phyloP scores from a whole-genome alignment of 2,113 vertebrate species.

The Trichechus manatus region DNA sequence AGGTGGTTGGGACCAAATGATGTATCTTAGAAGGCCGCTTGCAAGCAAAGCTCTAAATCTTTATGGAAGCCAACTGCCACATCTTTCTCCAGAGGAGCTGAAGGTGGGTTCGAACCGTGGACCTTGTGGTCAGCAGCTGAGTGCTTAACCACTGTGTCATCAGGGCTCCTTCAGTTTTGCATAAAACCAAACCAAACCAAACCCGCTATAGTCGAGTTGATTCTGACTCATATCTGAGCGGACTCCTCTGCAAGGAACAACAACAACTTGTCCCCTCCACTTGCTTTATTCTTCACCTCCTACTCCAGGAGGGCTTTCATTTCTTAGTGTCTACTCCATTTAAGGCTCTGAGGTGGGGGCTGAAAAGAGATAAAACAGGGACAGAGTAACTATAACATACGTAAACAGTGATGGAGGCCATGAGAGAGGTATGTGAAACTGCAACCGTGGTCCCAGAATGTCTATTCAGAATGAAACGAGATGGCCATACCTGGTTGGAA shows the following conservation, averaged over 20 bases:
- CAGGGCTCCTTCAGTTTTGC: neutral
- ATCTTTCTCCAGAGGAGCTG: neutral
- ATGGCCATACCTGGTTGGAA: too few species aligned
- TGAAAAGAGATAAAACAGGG: constrained; percentile 41
- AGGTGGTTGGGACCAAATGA: too few species aligned
- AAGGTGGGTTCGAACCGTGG: neutral
- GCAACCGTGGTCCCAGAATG: neutral
- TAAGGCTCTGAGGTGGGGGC: neutral
- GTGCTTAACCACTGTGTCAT: neutral
- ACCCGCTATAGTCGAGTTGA: too few species aligned
- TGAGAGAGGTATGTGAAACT: too few species aligned
- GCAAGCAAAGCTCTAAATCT: neutral
- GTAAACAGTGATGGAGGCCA: neutral
- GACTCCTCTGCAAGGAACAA: neutral
- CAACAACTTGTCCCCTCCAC: neutral
- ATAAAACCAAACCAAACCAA: too few species aligned
- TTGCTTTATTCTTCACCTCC: neutral
- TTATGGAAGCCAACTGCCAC: neutral
- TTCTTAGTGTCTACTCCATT: neutral
- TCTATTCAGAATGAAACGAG: accelerated
- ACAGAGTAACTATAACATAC: neutral
- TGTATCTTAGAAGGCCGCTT: too few species aligned
- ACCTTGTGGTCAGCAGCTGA: neutral
- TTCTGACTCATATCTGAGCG: neutral
- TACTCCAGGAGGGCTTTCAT: neutral